phyloP scores from a whole-genome alignment of 2,888 invertebrate species.

The Colletes collaris region DNA sequence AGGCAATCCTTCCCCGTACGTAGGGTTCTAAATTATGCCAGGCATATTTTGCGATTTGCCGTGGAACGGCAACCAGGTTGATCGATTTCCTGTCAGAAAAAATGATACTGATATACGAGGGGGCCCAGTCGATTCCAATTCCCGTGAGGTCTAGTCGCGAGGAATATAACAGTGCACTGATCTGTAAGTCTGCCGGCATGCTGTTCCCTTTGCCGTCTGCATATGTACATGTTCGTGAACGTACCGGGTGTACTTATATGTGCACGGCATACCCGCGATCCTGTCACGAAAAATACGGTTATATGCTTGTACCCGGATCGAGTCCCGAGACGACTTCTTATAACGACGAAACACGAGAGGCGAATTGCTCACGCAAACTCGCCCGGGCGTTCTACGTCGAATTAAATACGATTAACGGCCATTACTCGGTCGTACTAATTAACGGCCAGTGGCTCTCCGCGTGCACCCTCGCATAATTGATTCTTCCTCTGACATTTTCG shows the following conservation, averaged over 20 bases:
- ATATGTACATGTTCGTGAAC: constrained; percentile 7
- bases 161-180: constrained; percentile 57
- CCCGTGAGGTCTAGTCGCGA: constrained; percentile 47
- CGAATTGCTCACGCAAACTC: constrained; percentile 56
- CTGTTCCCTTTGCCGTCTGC: neutral
- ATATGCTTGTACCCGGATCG: constrained; percentile 9
- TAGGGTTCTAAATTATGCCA: constrained; percentile 67
- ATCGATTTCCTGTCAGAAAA: constrained; percentile 72
- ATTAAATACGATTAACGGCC: constrained; percentile 63
- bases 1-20: constrained; percentile 54
- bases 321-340: constrained; percentile 40
- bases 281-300: constrained; percentile 31
- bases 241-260: constrained; percentile 28
- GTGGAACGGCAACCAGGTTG: constrained; percentile 34
- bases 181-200: constrained; percentile 45
- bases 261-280: constrained; percentile 5
- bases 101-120: constrained; percentile 69
- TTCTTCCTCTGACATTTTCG: constrained; percentile 32
- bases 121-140: constrained; percentile 63
- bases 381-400: constrained; percentile 28
- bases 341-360: constrained; percentile 30
- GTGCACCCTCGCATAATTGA: constrained; percentile 21
- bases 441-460: constrained; percentile 34
- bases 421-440: constrained; percentile 59
- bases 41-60: constrained; percentile 69